A percentile compares a stretch with the other conserved stretches of the same genome.
Evolutionary conservation across 2,888 invertebrate genomes (phyloP).

Genomic region (Alviniconcha strummeri): DNA sequence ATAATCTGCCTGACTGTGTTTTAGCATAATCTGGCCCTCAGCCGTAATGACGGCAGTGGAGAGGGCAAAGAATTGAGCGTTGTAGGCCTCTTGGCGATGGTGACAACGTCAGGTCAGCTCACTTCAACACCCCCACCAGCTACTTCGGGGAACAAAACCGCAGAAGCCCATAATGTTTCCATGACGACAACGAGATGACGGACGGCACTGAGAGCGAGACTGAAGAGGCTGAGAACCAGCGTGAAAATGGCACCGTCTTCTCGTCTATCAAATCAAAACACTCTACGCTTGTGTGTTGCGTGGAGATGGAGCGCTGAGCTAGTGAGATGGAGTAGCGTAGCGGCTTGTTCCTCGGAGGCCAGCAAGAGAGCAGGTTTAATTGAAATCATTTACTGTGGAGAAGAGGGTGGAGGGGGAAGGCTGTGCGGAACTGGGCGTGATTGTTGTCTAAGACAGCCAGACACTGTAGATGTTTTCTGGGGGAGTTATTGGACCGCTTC

Average conservation of each 20-base stretch:
- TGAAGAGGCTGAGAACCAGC: neutral
- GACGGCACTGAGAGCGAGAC: neutral
- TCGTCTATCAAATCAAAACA: neutral
- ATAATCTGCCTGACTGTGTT: too few relatives aligned
- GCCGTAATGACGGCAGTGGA: too few relatives aligned
- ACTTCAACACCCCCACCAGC: too few relatives aligned
- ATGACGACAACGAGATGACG: neutral
- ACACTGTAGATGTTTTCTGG: too few relatives aligned
- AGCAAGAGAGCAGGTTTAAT: neutral
- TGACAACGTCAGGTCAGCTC: too few relatives aligned
- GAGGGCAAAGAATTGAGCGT: too few relatives aligned
- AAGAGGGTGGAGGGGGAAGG: neutral
- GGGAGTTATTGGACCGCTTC: too few relatives aligned
- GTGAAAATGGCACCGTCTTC: constrained; percentile 10
- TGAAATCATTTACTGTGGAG: neutral
- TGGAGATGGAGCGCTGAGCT: neutral
- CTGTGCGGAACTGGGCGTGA: neutral
- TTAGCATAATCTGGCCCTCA: too few relatives aligned
- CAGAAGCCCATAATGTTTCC: neutral
- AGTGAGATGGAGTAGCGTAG: neutral
- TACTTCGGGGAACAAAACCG: too few relatives aligned
- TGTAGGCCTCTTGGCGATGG: too few relatives aligned
- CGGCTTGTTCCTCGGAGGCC: neutral
- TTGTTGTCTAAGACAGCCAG: too few relatives aligned
- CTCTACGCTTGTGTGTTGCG: neutral